Evolutionary conservation across 2,113 vertebrate species (phyloP).

Genomic region (Theropithecus gelada): DNA sequence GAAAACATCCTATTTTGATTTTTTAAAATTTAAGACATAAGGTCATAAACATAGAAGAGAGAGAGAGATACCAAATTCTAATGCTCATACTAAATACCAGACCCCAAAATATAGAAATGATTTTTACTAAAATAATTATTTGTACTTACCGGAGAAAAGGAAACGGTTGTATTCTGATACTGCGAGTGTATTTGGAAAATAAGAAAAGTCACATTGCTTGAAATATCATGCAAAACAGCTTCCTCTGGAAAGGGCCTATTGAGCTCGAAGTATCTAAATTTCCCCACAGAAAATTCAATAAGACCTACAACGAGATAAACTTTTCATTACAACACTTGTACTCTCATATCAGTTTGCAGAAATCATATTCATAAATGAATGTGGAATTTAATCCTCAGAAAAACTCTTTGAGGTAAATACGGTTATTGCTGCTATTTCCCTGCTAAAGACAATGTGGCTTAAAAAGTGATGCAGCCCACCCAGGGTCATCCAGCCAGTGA

Average conservation of each 20-base stretch:
- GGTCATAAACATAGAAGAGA: background rate
- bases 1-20: background rate
- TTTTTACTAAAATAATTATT: background rate
- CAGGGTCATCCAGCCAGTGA: background rate
- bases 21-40: background rate
- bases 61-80: background rate
- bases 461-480: background rate
- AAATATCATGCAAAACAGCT: constrained; percentile 88
- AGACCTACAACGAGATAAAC: constrained; percentile 83
- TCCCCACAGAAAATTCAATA: constrained; percentile 91
- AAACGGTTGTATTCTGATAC: constrained; percentile 88
- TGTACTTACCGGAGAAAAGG: constrained; percentile 89
- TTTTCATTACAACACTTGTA: background rate
- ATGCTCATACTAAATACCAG: background rate
- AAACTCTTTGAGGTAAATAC: background rate
- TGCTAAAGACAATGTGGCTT: background rate
- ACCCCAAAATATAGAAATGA: background rate
- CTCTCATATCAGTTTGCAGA: background rate
- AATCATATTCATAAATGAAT: background rate
- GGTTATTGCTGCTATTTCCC: no score
- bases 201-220: constrained; percentile 87
- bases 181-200: constrained; percentile 94
- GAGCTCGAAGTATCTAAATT: constrained; percentile 90
- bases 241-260: constrained; percentile 87
- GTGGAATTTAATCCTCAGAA: background rate